Base-by-base conservation (phyloP, 1,140 invertebrate species). In the Triops cancriformis region DNA sequence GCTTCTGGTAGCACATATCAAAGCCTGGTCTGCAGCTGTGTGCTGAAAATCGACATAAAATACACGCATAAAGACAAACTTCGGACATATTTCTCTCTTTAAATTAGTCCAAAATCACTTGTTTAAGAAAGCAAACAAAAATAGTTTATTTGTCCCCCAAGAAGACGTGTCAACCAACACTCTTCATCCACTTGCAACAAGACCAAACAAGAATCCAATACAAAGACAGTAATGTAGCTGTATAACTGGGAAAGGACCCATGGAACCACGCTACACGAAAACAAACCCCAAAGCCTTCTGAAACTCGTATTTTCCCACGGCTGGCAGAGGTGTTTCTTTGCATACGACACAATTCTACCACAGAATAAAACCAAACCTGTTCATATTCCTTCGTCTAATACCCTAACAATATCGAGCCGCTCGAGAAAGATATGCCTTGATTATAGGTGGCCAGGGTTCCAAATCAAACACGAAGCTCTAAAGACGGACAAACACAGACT, bases 91-190 rank as follows among this genome's bases (percentile, higher is more conserved):
- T 14, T 64, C 23, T 64, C 51, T 5, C 2, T 6, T 11, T 23
- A 6, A 9, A 14, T 18, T 64, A 23, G 18, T 64, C 18, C 51
- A 64, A 64, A 23, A 64, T n/a, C 18, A 64, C 18, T 18, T 23
- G 51, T 64, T 23, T 64, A 64, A 23, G 51, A 64, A 64, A 64
- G 51, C 51, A 64, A 64, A 64, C 51, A 18, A 64, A 64, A 64
- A 64, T 64, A 23, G 51, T 64, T 64, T 64, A 64, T 64, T 64
- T 64, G 51, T 64, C 51, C 43, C 43, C 51, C 51, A 64, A 64
- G 51, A 64, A 64, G 51, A 64, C 51, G 51, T 64, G 51, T 23
- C 51, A 64, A 64, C 51, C 7, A 23, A 64, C 51, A 64, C 51
- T n/a, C 23, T 64, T 64, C 51, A n/a, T 64, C 51, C n/a, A 23